Conservation (phyloP, 2,113 vertebrate genomes). For the Nymphicus hollandicus region DNA sequence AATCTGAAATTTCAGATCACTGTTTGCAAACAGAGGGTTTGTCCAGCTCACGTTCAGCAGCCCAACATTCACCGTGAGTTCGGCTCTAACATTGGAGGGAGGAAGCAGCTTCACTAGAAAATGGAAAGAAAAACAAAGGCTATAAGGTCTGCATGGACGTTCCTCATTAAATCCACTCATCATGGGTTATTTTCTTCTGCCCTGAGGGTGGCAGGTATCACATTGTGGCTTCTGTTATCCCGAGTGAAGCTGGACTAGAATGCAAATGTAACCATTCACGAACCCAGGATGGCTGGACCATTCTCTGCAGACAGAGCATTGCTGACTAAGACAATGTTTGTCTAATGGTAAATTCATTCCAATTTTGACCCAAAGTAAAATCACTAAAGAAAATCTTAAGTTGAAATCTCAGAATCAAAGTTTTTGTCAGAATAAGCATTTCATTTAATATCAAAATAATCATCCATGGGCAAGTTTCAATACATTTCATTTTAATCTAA, state of each 20-base stretch:
- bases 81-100: slow-evolving; percentile 77
- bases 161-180: neutral
- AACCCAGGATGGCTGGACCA: neutral
- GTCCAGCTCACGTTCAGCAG: slow-evolving; percentile 82
- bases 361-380: neutral
- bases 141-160: neutral
- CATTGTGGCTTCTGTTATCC: neutral
- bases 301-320: neutral
- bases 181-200: neutral
- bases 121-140: neutral
- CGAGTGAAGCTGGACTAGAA: neutral
- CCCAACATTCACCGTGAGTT: slow-evolving; percentile 72
- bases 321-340: neutral
- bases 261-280: neutral
- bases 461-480: neutral
- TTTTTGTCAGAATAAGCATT: neutral
- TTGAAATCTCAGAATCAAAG: neutral
- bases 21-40: slow-evolving; percentile 70
- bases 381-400: neutral
- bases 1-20: slow-evolving; percentile 81
- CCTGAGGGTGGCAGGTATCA: neutral
- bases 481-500: neutral
- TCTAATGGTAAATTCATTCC: neutral
- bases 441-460: neutral
- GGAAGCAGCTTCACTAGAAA: slow-evolving; percentile 84